phyloP scores from a whole-genome alignment of 2,888 invertebrate genomes.

The Cryptus viduatorius region DNA sequence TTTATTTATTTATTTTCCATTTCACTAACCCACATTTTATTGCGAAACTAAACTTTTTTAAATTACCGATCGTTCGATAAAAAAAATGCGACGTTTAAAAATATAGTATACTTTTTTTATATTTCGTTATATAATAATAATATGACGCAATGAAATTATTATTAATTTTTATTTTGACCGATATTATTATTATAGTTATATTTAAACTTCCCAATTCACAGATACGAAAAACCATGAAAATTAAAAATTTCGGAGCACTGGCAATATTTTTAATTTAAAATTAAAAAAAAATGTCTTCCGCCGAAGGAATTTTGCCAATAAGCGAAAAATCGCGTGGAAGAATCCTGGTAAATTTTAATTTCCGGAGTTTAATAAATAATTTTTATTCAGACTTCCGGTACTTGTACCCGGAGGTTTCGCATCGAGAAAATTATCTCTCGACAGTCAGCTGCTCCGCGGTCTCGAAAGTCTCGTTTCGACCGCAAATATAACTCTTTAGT shows the following conservation, averaged over 20 bases:
- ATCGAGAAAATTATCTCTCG: not conserved
- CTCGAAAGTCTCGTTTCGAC: not conserved
- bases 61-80: not conserved
- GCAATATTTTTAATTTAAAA: not conserved
- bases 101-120: not conserved
- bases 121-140: not conserved
- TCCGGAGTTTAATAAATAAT: not conserved
- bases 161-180: too few species aligned
- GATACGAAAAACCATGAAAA: not conserved
- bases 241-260: not conserved
- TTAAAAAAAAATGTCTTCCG: not conserved
- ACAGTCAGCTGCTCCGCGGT: not conserved
- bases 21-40: constrained; percentile 2
- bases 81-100: not conserved
- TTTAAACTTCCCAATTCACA: not conserved
- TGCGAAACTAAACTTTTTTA: not conserved
- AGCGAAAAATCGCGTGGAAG: too few species aligned
- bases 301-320: not conserved
- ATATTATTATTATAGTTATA: not conserved
- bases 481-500: not conserved
- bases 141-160: not conserved
- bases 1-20: constrained; percentile 19
- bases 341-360: too few species aligned
- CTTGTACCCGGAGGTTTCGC: not conserved
- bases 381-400: not conserved